Conservation (phyloP, 2,888 invertebrate species). For the Drosophila dives region DNA sequence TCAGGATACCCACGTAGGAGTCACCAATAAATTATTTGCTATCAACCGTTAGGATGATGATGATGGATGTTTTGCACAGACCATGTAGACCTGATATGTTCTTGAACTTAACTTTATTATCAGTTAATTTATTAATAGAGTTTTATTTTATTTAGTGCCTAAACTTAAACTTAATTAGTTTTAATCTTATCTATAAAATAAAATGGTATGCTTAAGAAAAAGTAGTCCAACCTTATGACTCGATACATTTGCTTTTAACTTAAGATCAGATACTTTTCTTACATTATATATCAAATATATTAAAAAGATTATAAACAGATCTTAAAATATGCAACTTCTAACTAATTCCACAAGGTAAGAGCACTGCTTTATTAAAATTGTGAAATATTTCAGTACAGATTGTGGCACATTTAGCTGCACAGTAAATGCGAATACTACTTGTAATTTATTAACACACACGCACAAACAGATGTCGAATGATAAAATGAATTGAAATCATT, state of each 20-base stretch:
- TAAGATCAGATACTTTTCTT: not conserved
- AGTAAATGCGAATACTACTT: conserved; percentile 29
- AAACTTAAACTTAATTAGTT: not conserved
- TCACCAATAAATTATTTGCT: too few relatives aligned
- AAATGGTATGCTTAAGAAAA: not conserved
- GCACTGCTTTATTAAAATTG: not conserved
- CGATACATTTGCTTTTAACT: not conserved
- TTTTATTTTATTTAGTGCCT: not conserved
- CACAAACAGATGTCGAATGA: not conserved
- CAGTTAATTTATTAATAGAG: not conserved
- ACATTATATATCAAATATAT: not conserved
- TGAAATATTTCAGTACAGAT: not conserved
- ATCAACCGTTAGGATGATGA: too few relatives aligned
- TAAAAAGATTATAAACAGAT: not conserved
- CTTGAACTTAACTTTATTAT: not conserved
- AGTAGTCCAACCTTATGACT: not conserved
- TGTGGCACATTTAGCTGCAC: not conserved
- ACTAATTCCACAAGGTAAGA: not conserved
- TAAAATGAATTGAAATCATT: conserved; percentile 52
- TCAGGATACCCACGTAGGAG: not conserved
- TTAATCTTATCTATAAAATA: not conserved
- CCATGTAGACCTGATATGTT: not conserved
- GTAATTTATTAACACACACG: conserved; percentile 58
- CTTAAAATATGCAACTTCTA: not conserved
- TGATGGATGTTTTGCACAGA: not conserved